A percentile compares a stretch with the other conserved stretches of the same genome.
These are phyloP conservation scores for Hylaea fasciaria DNA, from an alignment of 2,888 invertebrate genomes.

Conservation along the genomic window DNA sequence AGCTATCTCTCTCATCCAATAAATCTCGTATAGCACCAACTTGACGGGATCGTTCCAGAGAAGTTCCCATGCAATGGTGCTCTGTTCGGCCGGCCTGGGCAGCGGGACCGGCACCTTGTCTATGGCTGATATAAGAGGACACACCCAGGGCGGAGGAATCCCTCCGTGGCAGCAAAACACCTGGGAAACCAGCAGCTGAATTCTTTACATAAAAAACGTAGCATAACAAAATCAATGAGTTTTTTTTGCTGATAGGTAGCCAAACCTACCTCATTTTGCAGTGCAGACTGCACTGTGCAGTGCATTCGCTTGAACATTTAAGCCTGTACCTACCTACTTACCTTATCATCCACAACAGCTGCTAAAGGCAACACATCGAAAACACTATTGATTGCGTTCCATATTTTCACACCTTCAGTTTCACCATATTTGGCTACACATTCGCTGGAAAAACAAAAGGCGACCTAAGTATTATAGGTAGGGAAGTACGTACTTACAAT, in stretches of 20 bases:
- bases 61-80: constrained; percentile 91
- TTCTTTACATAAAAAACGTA: too few relatives aligned
- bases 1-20: not conserved
- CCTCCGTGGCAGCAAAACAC: constrained; percentile 93
- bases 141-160: constrained; percentile 89
- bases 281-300: too few relatives aligned
- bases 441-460: constrained; percentile 81
- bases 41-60: constrained; percentile 91
- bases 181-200: constrained; percentile 57
- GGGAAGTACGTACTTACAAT: too few relatives aligned
- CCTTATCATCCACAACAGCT: constrained; percentile 89
- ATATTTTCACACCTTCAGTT: constrained; percentile 85
- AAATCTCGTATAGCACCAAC: constrained; percentile 57
- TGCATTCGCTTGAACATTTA: too few relatives aligned
- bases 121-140: constrained; percentile 86
- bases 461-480: too few relatives aligned
- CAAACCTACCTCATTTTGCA: too few relatives aligned
- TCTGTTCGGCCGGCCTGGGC: constrained; percentile 87
- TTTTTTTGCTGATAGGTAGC: too few relatives aligned
- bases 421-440: constrained; percentile 88
- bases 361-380: constrained; percentile 90
- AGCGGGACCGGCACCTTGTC: constrained; percentile 88
- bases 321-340: too few relatives aligned
- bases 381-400: constrained; percentile 88
- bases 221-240: too few relatives aligned